A percentile compares a stretch with the other conserved stretches of the same genome.
phyloP scores from a whole-genome alignment of 2,888 invertebrate genomes.

The Pegoplata infirma region DNA sequence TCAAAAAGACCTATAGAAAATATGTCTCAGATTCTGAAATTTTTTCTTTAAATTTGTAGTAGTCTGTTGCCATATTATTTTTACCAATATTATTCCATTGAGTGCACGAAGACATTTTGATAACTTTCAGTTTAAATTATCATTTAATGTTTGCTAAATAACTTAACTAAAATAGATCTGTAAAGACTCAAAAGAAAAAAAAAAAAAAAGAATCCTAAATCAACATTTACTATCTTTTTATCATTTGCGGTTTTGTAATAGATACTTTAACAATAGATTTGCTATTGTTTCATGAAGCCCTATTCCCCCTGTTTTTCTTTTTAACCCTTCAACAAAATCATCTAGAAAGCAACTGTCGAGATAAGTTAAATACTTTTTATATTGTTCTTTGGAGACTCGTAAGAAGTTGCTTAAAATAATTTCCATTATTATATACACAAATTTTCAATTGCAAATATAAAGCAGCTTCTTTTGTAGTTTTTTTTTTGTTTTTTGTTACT shows the following conservation, averaged over 20 bases:
- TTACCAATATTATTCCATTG: too few species aligned
- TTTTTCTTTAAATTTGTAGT: too few species aligned
- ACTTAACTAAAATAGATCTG: conserved; percentile 3
- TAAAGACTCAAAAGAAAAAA: too few species aligned
- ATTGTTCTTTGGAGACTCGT: background rate
- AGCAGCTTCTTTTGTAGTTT: background rate
- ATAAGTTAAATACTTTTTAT: conserved; percentile 2
- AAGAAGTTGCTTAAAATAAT: background rate
- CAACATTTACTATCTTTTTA: conserved; percentile 36
- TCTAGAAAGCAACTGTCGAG: conserved; percentile 10
- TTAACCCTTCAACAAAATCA: conserved; percentile 20
- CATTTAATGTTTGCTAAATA: conserved; percentile 41
- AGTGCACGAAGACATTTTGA: background rate
- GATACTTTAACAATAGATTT: conserved; percentile 20
- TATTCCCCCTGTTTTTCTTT: background rate
- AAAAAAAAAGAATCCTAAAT: conserved; percentile 9
- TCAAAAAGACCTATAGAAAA: too few species aligned
- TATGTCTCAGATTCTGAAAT: too few species aligned
- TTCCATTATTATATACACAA: conserved; percentile 11
- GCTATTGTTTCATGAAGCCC: background rate
- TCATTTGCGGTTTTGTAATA: conserved; percentile 33
- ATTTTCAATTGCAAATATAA: conserved; percentile 26
- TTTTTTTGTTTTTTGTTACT: too few species aligned
- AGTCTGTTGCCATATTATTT: too few species aligned
- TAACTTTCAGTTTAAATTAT: conserved; percentile 29